Conservation (phyloP, 2,888 invertebrate genomes). For the Eulithis prunata region DNA sequence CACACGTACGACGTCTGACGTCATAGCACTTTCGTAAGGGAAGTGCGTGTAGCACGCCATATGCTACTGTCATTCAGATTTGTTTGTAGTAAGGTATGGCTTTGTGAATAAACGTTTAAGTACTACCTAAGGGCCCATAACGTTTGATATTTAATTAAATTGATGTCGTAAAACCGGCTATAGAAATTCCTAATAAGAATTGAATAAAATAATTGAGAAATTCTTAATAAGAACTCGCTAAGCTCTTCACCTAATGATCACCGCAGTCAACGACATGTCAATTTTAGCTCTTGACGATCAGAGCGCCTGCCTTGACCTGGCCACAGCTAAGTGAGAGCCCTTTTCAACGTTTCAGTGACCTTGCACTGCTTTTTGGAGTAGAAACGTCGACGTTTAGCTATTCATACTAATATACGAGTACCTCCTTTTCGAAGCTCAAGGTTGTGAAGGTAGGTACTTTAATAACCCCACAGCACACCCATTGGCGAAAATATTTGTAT, state of each 20-base stretch:
- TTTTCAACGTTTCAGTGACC: constrained; percentile 2
- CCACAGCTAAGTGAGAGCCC: neutral
- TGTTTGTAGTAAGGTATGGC: neutral
- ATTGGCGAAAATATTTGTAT: neutral
- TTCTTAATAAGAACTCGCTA: no score
- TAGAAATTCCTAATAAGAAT: no score
- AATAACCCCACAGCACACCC: no score
- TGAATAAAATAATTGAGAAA: no score
- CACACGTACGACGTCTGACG: neutral
- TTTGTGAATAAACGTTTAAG: no score
- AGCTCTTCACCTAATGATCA: neutral
- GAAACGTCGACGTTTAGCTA: no score
- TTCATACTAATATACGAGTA: no score
- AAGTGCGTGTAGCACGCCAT: neutral
- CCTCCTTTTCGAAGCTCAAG: no score
- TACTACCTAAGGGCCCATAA: no score
- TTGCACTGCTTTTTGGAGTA: neutral
- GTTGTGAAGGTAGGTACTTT: no score
- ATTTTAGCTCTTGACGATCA: neutral
- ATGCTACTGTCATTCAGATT: neutral
- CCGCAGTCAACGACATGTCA: neutral
- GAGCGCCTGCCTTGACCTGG: neutral
- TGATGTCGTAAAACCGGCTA: no score
- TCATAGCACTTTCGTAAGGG: neutral
- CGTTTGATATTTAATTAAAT: no score